These are phyloP conservation scores for Clarias fuscus DNA, from an alignment of 2,797 vertebrate species.

Conservation along the genomic window DNA sequence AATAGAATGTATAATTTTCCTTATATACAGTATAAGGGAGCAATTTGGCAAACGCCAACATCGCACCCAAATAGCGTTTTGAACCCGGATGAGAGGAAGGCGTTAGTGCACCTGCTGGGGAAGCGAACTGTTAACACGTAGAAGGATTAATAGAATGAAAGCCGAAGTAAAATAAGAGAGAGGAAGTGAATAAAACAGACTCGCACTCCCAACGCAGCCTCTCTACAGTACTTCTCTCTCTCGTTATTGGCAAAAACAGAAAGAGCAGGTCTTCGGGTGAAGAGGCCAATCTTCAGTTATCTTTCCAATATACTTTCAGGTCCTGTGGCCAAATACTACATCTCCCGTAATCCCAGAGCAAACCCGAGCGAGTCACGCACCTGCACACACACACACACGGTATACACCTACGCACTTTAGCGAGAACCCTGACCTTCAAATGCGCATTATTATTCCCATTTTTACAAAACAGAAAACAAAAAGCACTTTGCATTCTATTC, in stretches of 20 bases:
- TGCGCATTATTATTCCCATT: background rate
- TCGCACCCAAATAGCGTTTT: background rate
- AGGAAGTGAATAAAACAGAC: background rate
- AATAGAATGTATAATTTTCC: background rate
- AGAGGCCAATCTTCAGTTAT: conserved; percentile 21
- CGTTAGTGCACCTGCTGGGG: conserved; percentile 1
- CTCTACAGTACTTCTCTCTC: background rate
- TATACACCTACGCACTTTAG: background rate
- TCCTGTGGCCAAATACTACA: conserved; percentile 22
- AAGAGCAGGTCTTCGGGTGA: conserved; percentile 2
- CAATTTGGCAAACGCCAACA: background rate
- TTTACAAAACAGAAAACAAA: background rate
- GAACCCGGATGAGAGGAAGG: background rate
- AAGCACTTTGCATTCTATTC: background rate
- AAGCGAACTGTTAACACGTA: background rate
- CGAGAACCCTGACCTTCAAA: background rate
- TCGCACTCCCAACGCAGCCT: background rate
- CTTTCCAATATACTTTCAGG: conserved; percentile 1
- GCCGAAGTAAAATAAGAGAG: background rate
- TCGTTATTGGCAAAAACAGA: conserved; percentile 11
- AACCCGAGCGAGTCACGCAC: background rate
- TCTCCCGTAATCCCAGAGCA: conserved; percentile 24
- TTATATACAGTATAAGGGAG: background rate
- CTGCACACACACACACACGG: background rate
- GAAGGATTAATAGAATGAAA: background rate